Conservation (phyloP, 64 coral and sea anemone species). For the Platygyra sinensis region DNA sequence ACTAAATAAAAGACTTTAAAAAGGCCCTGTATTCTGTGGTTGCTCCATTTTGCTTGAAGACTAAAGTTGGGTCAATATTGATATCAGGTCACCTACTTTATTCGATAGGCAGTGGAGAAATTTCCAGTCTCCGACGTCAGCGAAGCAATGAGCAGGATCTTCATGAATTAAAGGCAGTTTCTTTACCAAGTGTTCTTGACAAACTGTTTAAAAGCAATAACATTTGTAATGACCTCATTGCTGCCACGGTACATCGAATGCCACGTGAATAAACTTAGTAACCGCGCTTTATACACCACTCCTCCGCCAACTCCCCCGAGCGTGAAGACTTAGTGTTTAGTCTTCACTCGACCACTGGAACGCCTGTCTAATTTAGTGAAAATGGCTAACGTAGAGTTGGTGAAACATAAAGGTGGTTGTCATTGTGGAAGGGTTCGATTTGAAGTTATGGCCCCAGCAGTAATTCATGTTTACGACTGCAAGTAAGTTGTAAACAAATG, state of each 20-base stretch:
- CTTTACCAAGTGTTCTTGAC: not conserved
- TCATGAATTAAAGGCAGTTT: constrained; percentile 43
- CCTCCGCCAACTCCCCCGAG: too few relatives aligned
- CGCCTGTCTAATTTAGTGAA: not conserved
- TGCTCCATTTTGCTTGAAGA: too few relatives aligned
- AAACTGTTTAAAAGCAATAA: not conserved
- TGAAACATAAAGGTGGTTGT: constrained; percentile 59
- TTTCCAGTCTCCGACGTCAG: constrained; percentile 75
- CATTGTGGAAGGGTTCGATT: constrained; percentile 70
- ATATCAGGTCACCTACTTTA: constrained; percentile 31
- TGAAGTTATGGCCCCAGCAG: constrained; percentile 59
- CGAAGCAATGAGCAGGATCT: constrained; percentile 70
- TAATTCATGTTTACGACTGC: constrained; percentile 55
- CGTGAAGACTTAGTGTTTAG: too few relatives aligned
- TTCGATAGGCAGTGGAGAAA: constrained; percentile 66
- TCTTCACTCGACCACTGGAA: too few relatives aligned
- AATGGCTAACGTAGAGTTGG: not conserved
- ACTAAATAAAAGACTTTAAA: too few relatives aligned
- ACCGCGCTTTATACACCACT: too few relatives aligned
- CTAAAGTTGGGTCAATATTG: too few relatives aligned
- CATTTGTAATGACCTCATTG: too few relatives aligned
- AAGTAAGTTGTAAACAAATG: constrained; percentile 36
- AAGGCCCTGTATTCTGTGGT: too few relatives aligned
- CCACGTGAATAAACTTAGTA: too few relatives aligned
- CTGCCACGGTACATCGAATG: too few relatives aligned